Evolutionary conservation across 2,113 vertebrate genomes (phyloP).

Genomic region (Pseudopodoces humilis): DNA sequence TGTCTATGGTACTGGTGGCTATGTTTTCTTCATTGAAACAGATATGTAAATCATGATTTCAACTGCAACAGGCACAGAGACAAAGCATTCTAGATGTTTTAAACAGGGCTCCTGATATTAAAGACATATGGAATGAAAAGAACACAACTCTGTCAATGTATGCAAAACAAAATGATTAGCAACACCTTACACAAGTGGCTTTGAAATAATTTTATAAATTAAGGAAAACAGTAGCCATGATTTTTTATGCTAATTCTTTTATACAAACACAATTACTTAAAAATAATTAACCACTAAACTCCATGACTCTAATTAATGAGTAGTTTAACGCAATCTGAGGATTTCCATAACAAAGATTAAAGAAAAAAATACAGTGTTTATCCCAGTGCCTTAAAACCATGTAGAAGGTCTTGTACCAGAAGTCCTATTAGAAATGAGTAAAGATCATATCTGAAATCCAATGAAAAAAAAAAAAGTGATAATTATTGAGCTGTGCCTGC

Average conservation of each 20-base stretch:
- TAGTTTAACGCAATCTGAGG: background rate
- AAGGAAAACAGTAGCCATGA: background rate
- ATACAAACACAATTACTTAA: background rate
- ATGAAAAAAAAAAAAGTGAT: background rate
- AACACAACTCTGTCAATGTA: background rate
- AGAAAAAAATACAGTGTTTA: background rate
- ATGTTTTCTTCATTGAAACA: background rate
- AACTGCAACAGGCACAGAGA: background rate
- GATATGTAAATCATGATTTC: background rate
- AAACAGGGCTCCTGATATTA: background rate
- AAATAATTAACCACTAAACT: background rate
- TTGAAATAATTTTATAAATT: background rate
- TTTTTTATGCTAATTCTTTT: background rate
- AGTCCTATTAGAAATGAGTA: background rate
- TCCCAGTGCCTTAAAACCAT: background rate
- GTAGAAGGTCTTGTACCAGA: background rate
- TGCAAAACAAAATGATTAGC: background rate
- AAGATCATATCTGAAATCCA: background rate
- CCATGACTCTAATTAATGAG: background rate
- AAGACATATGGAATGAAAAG: background rate
- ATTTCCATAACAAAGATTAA: background rate
- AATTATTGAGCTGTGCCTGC: background rate
- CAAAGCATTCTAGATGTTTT: background rate
- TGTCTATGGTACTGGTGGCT: background rate
- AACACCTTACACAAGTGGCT: background rate